Conservation (phyloP, 2,888 invertebrate species). For the Galeopsomyia nigrocyanea region DNA sequence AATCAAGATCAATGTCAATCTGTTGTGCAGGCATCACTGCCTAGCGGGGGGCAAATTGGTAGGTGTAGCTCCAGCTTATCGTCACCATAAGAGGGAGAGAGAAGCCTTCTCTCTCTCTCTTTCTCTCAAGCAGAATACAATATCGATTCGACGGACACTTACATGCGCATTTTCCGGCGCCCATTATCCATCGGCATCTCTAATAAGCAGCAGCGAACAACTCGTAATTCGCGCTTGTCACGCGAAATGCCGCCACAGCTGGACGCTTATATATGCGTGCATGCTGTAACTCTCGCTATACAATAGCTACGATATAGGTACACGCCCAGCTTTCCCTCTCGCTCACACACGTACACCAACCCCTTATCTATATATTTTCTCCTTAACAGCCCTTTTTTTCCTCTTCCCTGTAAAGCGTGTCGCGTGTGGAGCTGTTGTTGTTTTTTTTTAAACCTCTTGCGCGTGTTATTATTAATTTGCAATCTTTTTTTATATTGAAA, state of each 20-base stretch:
- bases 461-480: conserved; percentile 24
- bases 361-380: no score
- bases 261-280: no score
- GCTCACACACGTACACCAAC: no score
- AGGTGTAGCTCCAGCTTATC: conserved; percentile 15
- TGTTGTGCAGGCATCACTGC: background rate
- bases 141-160: conserved; percentile 34
- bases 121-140: background rate
- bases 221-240: conserved; percentile 44
- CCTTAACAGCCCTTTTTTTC: no score
- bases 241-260: conserved; percentile 22
- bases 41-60: background rate
- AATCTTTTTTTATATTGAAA: conserved; percentile 5
- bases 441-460: background rate
- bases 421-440: background rate
- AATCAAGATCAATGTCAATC: conserved; percentile 36
- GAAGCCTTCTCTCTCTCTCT: background rate
- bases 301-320: no score
- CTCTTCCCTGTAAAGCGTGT: background rate
- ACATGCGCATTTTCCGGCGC: conserved; percentile 36
- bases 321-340: no score
- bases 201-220: conserved; percentile 30
- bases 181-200: conserved; percentile 45
- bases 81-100: background rate
- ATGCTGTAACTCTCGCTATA: no score